Evolutionary conservation across 2,888 invertebrate genomes (phyloP).

Genomic region (Ophioninae sp.): DNA sequence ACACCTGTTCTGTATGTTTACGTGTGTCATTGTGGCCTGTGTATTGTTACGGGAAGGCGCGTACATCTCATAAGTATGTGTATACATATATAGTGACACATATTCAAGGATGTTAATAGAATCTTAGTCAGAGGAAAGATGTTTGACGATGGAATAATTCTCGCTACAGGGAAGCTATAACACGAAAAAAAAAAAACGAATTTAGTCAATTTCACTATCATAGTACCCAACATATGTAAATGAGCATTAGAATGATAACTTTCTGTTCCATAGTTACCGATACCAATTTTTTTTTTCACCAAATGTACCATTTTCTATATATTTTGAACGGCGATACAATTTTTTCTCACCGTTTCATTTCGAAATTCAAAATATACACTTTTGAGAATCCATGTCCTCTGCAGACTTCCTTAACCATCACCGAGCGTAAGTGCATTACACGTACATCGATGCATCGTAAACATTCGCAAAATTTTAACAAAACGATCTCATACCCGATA

Average conservation of each 20-base stretch:
- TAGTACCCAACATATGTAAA: background rate
- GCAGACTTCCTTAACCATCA: background rate
- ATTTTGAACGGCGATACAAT: background rate
- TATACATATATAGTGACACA: constrained; percentile 5
- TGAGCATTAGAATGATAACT: background rate
- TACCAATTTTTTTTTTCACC: background rate
- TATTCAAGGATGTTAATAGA: constrained; percentile 3
- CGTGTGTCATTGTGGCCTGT: constrained; percentile 50
- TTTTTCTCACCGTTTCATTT: background rate
- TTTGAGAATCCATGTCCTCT: background rate
- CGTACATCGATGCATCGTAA: constrained; percentile 25
- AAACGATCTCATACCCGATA: constrained; percentile 10
- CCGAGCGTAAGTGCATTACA: constrained; percentile 5
- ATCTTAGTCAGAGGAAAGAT: background rate
- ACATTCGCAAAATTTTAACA: constrained; percentile 20
- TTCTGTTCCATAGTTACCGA: background rate
- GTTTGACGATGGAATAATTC: background rate
- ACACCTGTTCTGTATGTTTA: constrained; percentile 49
- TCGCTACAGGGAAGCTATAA: background rate
- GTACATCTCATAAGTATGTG: constrained; percentile 45
- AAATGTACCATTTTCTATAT: background rate
- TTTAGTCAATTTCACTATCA: constrained; percentile 10
- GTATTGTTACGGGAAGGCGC: constrained; percentile 46
- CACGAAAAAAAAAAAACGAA: background rate
- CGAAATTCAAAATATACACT: background rate